Conservation (phyloP, 2,113 vertebrate genomes). For the Pygoscelis adeliae region DNA sequence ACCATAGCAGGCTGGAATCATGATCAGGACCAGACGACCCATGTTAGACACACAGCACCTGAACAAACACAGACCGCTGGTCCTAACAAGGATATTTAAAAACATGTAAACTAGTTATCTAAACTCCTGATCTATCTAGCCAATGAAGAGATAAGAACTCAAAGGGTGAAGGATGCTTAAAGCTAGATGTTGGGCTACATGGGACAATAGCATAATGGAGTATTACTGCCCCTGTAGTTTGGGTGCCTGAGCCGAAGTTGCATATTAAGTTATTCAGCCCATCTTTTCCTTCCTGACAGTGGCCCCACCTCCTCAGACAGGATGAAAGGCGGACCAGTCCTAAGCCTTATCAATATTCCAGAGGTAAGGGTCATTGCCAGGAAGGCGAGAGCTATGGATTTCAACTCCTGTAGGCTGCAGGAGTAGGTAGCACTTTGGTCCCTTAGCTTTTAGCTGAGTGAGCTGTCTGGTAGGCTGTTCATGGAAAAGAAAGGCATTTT, state of each 20-base stretch:
- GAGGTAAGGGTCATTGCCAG: background rate
- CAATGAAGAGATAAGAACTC: background rate
- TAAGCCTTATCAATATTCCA: background rate
- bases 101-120: background rate
- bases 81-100: background rate
- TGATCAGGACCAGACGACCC: background rate
- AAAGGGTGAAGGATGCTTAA: background rate
- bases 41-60: background rate
- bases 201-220: background rate
- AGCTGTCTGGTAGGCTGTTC: background rate
- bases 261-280: background rate
- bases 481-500: background rate
- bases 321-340: background rate
- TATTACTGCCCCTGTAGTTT: background rate
- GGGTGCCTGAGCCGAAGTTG: background rate
- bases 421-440: background rate
- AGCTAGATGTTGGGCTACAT: background rate
- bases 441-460: background rate
- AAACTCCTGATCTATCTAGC: background rate
- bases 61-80: background rate
- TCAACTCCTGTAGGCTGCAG: background rate
- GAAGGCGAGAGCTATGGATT: background rate
- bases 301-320: background rate
- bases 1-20: rapidly evolving
- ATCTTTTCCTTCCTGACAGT: background rate